These are phyloP conservation scores for Orthosia cruda DNA, from an alignment of 2,888 invertebrate species.

Conservation along the genomic window DNA sequence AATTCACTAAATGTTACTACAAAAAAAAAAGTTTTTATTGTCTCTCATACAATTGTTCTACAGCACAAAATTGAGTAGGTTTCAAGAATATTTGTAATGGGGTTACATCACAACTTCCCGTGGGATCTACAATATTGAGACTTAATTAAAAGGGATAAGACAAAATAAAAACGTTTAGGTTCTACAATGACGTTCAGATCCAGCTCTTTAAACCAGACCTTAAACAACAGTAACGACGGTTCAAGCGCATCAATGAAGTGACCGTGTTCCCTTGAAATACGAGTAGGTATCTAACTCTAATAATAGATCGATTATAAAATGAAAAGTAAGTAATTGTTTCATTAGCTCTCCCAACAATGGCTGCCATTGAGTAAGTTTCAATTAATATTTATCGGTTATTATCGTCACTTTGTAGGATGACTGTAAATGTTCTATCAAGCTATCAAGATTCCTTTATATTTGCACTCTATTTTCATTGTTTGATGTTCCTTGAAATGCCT, in stretches of 20 bases:
- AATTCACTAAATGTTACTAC: too few species aligned
- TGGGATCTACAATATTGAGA: too few species aligned
- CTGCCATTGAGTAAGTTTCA: slow-evolving; percentile 31
- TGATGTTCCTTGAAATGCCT: neutral
- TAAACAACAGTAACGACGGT: neutral
- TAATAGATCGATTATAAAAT: slow-evolving; percentile 23
- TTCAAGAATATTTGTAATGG: too few species aligned
- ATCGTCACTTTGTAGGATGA: slow-evolving; percentile 17
- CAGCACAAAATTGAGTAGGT: too few species aligned
- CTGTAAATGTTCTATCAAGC: slow-evolving; percentile 3
- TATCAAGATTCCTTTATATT: neutral
- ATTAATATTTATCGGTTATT: slow-evolving; percentile 31
- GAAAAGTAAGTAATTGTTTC: slow-evolving; percentile 22
- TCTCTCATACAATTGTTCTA: too few species aligned
- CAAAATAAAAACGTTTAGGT: neutral
- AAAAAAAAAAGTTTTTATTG: too few species aligned
- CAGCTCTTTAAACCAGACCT: neutral
- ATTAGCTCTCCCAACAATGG: slow-evolving; percentile 24
- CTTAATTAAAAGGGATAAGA: too few species aligned
- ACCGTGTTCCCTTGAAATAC: slow-evolving; percentile 26
- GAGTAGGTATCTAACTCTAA: too few species aligned
- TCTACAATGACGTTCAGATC: neutral
- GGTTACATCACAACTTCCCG: too few species aligned
- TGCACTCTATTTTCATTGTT: slow-evolving; percentile 3
- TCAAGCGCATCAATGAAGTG: slow-evolving; percentile 22